Evolutionary conservation across 2,113 vertebrate species (phyloP), one percentile per base, ranked within the genome.

Genomic region (Aldabrachelys gigantea): DNA sequence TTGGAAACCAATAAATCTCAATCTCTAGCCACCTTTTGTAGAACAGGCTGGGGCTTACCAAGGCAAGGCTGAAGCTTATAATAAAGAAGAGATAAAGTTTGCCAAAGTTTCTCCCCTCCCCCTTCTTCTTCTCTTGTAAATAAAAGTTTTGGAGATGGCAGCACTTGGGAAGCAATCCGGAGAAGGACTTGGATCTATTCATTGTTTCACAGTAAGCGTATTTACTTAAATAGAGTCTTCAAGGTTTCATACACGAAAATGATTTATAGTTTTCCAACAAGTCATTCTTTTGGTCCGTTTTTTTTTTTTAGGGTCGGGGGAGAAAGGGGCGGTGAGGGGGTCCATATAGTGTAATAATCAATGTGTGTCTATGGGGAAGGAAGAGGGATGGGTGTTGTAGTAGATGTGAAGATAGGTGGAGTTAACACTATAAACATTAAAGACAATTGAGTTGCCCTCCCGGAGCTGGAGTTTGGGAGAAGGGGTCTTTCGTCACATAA

Each of bases 1-100:
- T 98, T 98, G 97, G 98, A 98, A 97, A 97, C 98, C 98, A 98
- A 98, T 98, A 98, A 97, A 98, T 98, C 98, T 98, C 97, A 97
- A 97, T 98, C 95, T 97, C 97, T 94, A 96, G 95, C 97, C 97
- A 98, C 97, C 97, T 98, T 98, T 97, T 98, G 98, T 98, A 95
- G 96, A 98, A 90, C 92, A 94, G 94, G 93, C 95, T 96, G 97
- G 97, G 96, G 89, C 92, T 98, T 98, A 92, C 54, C 91, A 96
- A 97, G 85, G 97, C 97, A 96, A 97, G 96, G 95, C 91, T 91
- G 92, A 91, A 89, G 91, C 93, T 97, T 91, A 97, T 97, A 95
- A 95, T 96, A 97, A 97, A 97, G 96, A 95, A 96, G 95, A 97
- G 96, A 98, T 96, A 97, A 98, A 98, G 96, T 98, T 98, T 97